phyloP scores from a whole-genome alignment of 2,888 invertebrate genomes.

The Mesorhabditis belari region DNA sequence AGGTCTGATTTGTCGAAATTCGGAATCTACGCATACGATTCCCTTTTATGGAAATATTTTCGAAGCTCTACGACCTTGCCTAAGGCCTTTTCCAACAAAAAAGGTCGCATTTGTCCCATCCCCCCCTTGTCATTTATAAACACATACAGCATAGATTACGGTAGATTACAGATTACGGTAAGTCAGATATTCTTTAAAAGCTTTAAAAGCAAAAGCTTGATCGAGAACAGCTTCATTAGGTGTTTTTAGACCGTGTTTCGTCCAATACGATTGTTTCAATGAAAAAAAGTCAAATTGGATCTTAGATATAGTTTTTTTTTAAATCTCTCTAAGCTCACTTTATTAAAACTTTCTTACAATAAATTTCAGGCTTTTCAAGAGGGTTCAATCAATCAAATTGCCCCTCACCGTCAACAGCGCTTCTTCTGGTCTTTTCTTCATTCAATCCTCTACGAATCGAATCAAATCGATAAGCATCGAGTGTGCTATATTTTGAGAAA shows the following conservation, averaged over 20 bases:
- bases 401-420: slow-evolving; percentile 30
- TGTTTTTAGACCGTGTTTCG: not conserved
- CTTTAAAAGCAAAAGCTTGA: not conserved
- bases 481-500: not conserved
- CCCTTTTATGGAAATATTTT: too few species aligned
- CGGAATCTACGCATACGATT: too few species aligned
- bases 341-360: not conserved
- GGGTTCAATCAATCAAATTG: slow-evolving; percentile 33
- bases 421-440: slow-evolving; percentile 34
- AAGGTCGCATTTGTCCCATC: too few species aligned
- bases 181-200: slow-evolving; percentile 1
- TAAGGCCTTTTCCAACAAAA: too few species aligned
- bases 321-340: too few species aligned
- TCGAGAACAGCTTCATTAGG: not conserved
- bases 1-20: too few species aligned
- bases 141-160: too few species aligned
- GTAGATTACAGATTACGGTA: too few species aligned
- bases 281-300: too few species aligned
- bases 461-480: slow-evolving; percentile 2
- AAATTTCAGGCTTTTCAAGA: slow-evolving; percentile 31
- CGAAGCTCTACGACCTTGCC: too few species aligned
- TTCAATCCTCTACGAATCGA: slow-evolving; percentile 15
- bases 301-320: too few species aligned
- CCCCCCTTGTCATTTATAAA: too few species aligned
- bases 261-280: not conserved